Base-by-base conservation (phyloP, 1,140 invertebrate species). In the Trichomalopsis sarcophagae region DNA sequence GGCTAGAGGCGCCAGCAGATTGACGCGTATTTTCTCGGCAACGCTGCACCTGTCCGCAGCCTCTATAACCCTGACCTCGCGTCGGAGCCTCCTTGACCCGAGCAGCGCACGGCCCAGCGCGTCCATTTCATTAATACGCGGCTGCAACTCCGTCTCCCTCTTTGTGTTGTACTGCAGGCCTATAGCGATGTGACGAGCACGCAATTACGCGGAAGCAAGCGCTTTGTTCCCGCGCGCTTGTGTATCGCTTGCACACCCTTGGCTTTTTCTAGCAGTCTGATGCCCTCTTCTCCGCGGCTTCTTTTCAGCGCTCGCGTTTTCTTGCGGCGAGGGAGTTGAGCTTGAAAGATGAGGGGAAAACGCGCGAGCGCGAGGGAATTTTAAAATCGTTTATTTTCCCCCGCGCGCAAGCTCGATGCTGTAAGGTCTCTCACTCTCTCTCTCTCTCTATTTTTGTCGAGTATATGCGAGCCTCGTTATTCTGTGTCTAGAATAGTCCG, bases 121-220 rank as follows among this genome's bases (percentile, higher is more conserved):
- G 33, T 36, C 71, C 71, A 74, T 74, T 74, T 74, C 71, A 33
- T 36, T 74, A 74, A 74, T 74, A 74, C 71, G 14, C 3, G 27
- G 11, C 36, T 11, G 14, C 33, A 13, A 1, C 71, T 36, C 33
- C 2, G 2, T 36, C 33, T 27, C 71, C 40, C 33, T 74, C 11
- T 44, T 7, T 10, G 40, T 10, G 40, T 44, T 27, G 27, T 27
- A 27, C 27, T 27, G 9, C 9, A 44, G 40, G 9, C 40, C 7
- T 44, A 9, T 44, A 9, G 9, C 9, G 9, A 7, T 44, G 27
- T 1, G 40, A 44, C 74, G 36, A 9, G 33, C 40, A 14, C 40
- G 74, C 74, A 47, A 44, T 44, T 47, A 47, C 74, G 40, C 7
- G 74, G 40, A 23, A 75, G 21, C 14, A 44, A 75, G 36, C 68